Conservation (phyloP, 2,888 invertebrate genomes). For the Hypomecis punctinalis region DNA sequence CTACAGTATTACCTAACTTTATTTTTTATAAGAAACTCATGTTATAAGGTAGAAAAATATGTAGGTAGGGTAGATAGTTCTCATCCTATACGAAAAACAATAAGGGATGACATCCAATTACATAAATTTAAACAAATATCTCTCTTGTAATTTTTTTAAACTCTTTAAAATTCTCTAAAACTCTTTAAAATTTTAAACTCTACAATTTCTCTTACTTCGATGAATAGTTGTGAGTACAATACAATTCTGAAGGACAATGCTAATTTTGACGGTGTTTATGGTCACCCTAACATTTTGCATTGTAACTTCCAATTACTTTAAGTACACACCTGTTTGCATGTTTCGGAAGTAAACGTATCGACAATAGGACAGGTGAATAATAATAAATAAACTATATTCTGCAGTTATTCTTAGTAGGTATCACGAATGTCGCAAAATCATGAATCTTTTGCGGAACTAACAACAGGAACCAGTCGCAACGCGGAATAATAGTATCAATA, state of each 20-base stretch:
- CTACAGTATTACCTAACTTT: no score
- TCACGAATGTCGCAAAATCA: constrained; percentile 36
- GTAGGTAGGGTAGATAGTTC: no score
- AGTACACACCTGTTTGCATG: constrained; percentile 1
- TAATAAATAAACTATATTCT: neutral
- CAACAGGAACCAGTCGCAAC: constrained; percentile 48
- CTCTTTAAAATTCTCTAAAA: no score
- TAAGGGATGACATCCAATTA: no score
- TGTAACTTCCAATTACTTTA: neutral
- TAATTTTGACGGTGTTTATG: constrained; percentile 16
- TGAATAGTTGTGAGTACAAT: no score
- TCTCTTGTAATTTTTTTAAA: no score
- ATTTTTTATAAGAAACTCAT: no score
- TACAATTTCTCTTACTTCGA: no score
- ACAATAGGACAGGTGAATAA: neutral
- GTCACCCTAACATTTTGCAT: constrained; percentile 19
- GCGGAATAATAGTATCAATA: constrained; percentile 44
- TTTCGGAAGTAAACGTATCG: constrained; percentile 43
- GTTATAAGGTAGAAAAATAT: no score
- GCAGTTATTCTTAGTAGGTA: constrained; percentile 7
- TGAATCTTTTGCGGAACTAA: constrained; percentile 49
- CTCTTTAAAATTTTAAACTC: no score
- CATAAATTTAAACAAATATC: no score
- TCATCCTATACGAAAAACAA: no score
- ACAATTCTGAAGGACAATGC: neutral